A percentile compares a stretch with the other conserved stretches of the same genome.
Evolutionary conservation across 2,888 invertebrate genomes (phyloP).

Genomic region (Apotomis capreana): DNA sequence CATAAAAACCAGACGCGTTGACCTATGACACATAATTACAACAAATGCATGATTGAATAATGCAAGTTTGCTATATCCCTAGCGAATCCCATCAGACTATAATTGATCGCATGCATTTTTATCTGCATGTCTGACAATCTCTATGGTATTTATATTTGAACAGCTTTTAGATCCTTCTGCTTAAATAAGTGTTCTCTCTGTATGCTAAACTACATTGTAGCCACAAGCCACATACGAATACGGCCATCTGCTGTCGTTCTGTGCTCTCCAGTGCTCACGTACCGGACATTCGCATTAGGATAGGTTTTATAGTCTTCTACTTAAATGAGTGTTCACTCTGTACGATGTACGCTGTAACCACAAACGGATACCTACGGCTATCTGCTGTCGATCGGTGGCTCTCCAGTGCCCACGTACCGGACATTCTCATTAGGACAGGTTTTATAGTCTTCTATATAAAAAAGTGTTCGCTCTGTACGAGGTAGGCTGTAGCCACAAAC

Average conservation of each 20-base stretch:
- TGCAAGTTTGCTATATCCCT: no score
- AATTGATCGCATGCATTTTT: no score
- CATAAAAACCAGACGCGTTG: no score
- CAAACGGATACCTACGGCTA: neutral
- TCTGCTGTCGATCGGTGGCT: neutral
- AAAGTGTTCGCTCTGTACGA: conserved; percentile 11
- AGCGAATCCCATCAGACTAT: no score
- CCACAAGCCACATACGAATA: neutral
- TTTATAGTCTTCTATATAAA: no score
- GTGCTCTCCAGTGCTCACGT: conserved; percentile 9
- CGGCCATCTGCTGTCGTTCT: conserved; percentile 2
- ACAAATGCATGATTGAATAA: no score
- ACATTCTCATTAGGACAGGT: conserved; percentile 2
- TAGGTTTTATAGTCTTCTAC: conserved; percentile 8
- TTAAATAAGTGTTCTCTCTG: conserved; percentile 12
- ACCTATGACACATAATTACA: no score
- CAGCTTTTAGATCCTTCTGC: no score
- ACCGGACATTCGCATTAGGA: conserved; percentile 12
- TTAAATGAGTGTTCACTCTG: neutral
- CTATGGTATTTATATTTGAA: no score
- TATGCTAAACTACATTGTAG: neutral
- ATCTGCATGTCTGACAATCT: no score
- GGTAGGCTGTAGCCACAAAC: neutral
- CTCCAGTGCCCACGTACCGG: conserved; percentile 9
- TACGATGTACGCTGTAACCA: neutral